Evolutionary conservation across 1,140 invertebrate genomes (phyloP).

Genomic region (Latrodectus geometricus): DNA sequence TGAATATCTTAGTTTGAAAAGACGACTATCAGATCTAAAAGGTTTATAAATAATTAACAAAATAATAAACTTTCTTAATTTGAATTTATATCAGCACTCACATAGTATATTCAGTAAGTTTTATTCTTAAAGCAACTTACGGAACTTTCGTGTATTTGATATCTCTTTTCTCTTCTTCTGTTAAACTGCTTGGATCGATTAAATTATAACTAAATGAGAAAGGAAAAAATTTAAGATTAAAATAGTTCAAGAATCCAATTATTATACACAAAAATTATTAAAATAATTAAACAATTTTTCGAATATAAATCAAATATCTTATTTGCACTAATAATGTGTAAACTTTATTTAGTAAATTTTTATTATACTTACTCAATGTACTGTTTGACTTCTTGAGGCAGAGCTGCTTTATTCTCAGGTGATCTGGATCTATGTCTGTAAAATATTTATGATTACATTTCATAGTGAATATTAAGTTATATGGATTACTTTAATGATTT

Average conservation of each 20-base stretch:
- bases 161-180: constrained; percentile 86
- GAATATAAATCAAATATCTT: background rate
- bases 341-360: background rate
- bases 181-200: constrained; percentile 89
- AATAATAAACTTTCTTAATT: background rate
- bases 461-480: background rate
- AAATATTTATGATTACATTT: background rate
- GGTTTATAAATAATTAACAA: background rate
- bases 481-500: too few species aligned
- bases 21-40: constrained; percentile 62
- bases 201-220: constrained; percentile 76
- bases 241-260: background rate
- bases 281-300: background rate
- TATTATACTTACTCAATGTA: constrained; percentile 78
- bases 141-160: constrained; percentile 92
- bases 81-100: too few species aligned
- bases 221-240: background rate
- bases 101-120: too few species aligned
- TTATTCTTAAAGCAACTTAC: constrained; percentile 66
- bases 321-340: background rate
- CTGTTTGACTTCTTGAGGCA: constrained; percentile 78
- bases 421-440: constrained; percentile 74
- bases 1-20: constrained; percentile 65
- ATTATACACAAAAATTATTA: background rate
- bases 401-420: constrained; percentile 74